Percentiles rank a stretch among this genome's conserved stretches.
phyloP scores from a whole-genome alignment of 2,113 vertebrate genomes.

The Stigmatopora nigra region DNA sequence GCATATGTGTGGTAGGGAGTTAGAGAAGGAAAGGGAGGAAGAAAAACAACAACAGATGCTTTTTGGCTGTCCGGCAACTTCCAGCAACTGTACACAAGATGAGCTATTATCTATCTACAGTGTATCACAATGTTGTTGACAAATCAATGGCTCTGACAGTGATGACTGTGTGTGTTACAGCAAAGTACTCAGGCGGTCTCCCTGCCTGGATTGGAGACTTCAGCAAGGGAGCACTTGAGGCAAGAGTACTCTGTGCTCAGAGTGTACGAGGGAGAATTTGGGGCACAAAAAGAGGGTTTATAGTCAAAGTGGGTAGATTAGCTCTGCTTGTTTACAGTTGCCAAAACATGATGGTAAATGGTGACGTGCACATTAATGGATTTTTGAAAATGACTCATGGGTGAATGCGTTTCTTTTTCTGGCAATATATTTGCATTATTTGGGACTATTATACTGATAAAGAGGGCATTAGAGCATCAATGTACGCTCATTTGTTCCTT shows the following conservation, averaged over 20 bases:
- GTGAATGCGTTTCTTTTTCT: not conserved
- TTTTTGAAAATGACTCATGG: not conserved
- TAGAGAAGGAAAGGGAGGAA: constrained; percentile 24
- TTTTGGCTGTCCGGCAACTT: constrained; percentile 46
- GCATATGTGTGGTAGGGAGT: constrained; percentile 24
- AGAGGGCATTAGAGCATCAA: too few species aligned
- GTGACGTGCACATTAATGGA: not conserved
- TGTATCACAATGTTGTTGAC: constrained; percentile 65
- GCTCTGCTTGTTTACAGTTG: not conserved
- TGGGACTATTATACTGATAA: too few species aligned
- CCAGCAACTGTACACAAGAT: constrained; percentile 50
- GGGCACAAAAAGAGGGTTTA: constrained; percentile 11
- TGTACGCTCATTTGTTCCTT: too few species aligned
- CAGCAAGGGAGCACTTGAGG: constrained; percentile 57
- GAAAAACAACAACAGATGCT: constrained; percentile 47
- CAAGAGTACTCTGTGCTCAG: constrained; percentile 50
- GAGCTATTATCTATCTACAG: constrained; percentile 62
- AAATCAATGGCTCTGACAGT: constrained; percentile 64
- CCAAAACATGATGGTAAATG: not conserved
- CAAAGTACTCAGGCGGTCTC: constrained; percentile 61
- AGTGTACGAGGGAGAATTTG: constrained; percentile 13
- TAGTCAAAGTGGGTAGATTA: constrained; percentile 12
- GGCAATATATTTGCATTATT: not conserved
- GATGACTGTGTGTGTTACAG: constrained; percentile 61
- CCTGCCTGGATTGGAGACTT: constrained; percentile 47